phyloP scores from a whole-genome alignment of 37 sponge, comb jelly and placozoan genomes.

The Beroe forskalii region DNA sequence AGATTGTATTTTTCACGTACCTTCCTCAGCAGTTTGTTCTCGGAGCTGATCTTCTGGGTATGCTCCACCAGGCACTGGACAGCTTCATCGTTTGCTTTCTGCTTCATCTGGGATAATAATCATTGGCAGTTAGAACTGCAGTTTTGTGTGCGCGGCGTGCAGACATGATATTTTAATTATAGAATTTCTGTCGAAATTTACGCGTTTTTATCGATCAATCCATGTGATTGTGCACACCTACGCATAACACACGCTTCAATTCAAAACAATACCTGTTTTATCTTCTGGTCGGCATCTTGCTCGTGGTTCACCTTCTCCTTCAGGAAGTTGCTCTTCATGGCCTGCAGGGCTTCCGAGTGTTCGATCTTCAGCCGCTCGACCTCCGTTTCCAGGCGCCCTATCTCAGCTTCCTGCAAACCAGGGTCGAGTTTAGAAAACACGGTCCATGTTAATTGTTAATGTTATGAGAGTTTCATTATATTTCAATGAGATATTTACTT shows the following conservation, averaged over 20 bases:
- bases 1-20: background rate
- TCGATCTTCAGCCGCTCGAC: conserved; percentile 62
- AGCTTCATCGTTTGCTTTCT: conserved; percentile 62
- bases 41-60: conserved; percentile 52
- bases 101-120: conserved; percentile 59
- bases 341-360: conserved; percentile 51
- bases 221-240: too few relatives aligned
- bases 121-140: too few relatives aligned
- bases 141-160: too few relatives aligned
- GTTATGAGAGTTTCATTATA: too few relatives aligned
- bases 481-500: too few relatives aligned
- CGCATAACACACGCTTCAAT: too few relatives aligned
- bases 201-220: too few relatives aligned
- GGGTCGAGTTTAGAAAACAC: too few relatives aligned
- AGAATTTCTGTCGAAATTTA: too few relatives aligned
- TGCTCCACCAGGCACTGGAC: conserved; percentile 57
- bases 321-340: conserved; percentile 61
- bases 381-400: conserved; percentile 38
- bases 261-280: conserved; percentile 40
- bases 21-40: conserved; percentile 42
- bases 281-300: conserved; percentile 39
- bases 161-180: too few relatives aligned
- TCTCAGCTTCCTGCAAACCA: conserved; percentile 32
- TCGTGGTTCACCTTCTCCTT: conserved; percentile 50
- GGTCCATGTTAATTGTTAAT: too few relatives aligned